phyloP scores from a whole-genome alignment of 2,888 invertebrate genomes.

The Heliconius cydno region DNA sequence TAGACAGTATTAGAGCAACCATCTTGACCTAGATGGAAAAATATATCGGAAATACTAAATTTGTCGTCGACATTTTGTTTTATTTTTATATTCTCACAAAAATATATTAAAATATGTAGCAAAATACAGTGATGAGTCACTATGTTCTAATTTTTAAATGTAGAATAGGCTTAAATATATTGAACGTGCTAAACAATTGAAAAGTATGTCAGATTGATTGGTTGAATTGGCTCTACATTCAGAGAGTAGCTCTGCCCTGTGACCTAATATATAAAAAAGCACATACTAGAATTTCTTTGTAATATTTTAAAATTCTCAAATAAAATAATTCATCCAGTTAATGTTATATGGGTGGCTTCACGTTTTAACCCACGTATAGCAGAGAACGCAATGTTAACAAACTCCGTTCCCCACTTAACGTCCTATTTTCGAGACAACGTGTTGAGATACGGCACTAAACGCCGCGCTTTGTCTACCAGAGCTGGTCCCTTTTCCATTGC shows the following conservation, averaged over 20 bases:
- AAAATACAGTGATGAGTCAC: not conserved
- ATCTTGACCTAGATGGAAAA: slow-evolving; percentile 18
- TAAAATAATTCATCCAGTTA: too few relatives aligned
- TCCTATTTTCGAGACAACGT: too few relatives aligned
- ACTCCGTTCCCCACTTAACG: too few relatives aligned
- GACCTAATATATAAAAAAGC: not conserved
- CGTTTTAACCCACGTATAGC: too few relatives aligned
- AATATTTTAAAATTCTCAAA: too few relatives aligned
- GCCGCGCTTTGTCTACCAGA: too few relatives aligned
- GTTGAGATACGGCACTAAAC: too few relatives aligned
- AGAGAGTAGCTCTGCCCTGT: not conserved
- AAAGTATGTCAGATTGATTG: not conserved
- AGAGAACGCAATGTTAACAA: too few relatives aligned
- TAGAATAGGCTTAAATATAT: not conserved
- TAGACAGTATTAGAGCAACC: too few relatives aligned
- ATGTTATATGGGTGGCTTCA: too few relatives aligned
- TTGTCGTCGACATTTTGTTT: not conserved
- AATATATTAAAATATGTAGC: not conserved
- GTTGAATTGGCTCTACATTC: not conserved
- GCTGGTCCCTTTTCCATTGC: too few relatives aligned
- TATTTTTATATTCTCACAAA: not conserved
- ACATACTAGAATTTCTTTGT: not conserved
- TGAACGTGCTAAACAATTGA: not conserved
- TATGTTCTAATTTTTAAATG: not conserved
- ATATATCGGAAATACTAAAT: not conserved